A percentile compares a stretch with the other conserved stretches of the same genome.
phyloP scores from a whole-genome alignment of 2,888 invertebrate species.

The Caenorhabditis plicata region DNA sequence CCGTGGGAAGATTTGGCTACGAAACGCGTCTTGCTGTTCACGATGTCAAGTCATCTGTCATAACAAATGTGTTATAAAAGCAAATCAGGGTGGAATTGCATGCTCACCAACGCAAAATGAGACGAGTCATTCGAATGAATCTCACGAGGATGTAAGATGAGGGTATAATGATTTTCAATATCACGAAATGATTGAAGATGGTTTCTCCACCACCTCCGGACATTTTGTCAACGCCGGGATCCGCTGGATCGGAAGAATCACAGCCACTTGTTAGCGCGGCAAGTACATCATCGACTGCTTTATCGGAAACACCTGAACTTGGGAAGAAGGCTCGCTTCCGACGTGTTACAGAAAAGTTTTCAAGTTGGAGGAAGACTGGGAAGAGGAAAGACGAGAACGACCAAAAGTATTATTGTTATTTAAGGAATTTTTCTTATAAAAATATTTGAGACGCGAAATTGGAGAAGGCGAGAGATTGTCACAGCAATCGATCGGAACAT shows the following conservation, averaged over 20 bases:
- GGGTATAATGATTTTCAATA: no score
- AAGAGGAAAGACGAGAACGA: constrained; percentile 34
- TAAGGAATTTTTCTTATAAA: neutral
- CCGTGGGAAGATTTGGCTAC: constrained; percentile 82
- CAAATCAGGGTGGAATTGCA: constrained; percentile 33
- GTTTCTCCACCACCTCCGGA: neutral
- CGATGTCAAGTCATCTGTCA: constrained; percentile 89
- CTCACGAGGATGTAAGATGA: no score
- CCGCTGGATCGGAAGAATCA: no score
- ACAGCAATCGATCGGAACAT: constrained; percentile 5
- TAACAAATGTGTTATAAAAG: constrained; percentile 80
- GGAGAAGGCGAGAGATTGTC: constrained; percentile 10
- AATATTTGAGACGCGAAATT: constrained; percentile 8
- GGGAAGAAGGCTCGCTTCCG: constrained; percentile 11
- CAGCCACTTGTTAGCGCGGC: no score
- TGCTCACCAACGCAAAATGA: constrained; percentile 15
- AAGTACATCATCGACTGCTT: constrained; percentile 2
- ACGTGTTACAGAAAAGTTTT: constrained; percentile 52
- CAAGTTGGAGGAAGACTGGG: constrained; percentile 29
- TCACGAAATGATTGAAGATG: no score
- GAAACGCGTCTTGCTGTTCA: constrained; percentile 88
- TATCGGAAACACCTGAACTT: neutral
- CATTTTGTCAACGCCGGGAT: no score
- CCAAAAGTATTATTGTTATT: no score
- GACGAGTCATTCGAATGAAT: no score